Conservation (phyloP, 2,797 vertebrate genomes). For the Platyrinchus mystaceus region DNA sequence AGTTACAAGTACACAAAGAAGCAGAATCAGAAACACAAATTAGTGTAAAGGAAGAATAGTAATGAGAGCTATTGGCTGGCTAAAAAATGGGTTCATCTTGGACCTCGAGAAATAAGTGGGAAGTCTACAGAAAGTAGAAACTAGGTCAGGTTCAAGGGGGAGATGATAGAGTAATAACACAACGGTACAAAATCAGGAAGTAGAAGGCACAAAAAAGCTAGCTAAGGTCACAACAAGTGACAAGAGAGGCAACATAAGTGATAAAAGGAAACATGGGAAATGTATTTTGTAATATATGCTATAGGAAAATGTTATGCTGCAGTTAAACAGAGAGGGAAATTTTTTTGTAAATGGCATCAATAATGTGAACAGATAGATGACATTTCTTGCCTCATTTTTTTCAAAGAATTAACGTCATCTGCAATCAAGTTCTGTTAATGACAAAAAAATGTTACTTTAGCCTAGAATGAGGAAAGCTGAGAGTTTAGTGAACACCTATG, state of each 20-base stretch:
- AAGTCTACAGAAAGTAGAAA: neutral
- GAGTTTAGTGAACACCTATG: neutral
- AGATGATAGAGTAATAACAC: neutral
- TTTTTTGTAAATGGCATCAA: neutral
- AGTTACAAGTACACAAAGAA: neutral
- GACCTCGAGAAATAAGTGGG: neutral
- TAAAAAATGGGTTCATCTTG: neutral
- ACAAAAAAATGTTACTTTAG: neutral
- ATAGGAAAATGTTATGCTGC: neutral
- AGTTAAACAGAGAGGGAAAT: neutral
- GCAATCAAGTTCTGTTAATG: neutral
- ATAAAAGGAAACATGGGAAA: neutral
- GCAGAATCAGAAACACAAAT: neutral
- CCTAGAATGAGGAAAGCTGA: neutral
- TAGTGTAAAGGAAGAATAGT: neutral
- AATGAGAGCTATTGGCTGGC: neutral
- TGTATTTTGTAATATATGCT: neutral
- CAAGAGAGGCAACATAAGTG: rapidly evolving
- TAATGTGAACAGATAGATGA: neutral
- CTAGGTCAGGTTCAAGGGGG: neutral
- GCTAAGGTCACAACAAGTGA: neutral
- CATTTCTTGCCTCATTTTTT: neutral
- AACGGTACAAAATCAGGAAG: neutral
- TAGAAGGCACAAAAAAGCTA: neutral
- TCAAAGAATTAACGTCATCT: neutral